Percentiles rank a stretch among this genome's conserved stretches.
Conservation (phyloP, 35 echinoderm and acorn worm genomes). For the Diadema setosum region DNA sequence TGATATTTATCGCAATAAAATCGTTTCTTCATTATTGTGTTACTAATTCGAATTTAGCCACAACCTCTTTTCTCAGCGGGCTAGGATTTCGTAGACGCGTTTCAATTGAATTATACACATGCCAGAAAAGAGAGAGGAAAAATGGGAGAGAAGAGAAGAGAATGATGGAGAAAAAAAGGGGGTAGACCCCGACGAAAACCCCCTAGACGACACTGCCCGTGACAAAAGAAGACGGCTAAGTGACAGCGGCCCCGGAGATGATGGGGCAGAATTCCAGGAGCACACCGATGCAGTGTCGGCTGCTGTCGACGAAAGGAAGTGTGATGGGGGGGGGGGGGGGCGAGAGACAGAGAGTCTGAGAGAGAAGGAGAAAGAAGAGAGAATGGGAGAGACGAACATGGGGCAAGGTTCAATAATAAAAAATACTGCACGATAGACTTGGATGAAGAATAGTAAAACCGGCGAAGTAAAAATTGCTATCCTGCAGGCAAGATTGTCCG, state of each 20-base stretch:
- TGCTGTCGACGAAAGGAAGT: background rate
- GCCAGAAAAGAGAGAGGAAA: background rate
- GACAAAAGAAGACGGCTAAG: background rate
- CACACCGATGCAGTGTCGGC: background rate
- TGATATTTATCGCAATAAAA: constrained; percentile 33
- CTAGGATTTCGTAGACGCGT: constrained; percentile 12
- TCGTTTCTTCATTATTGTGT: constrained; percentile 33
- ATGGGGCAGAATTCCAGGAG: background rate
- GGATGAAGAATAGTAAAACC: background rate
- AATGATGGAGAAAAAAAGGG: background rate
- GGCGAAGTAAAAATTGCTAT: background rate
- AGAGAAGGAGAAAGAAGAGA: background rate
- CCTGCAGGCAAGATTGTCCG: constrained; percentile 4
- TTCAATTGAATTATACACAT: background rate
- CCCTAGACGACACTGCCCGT: background rate
- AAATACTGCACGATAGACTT: no score
- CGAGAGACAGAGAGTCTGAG: background rate
- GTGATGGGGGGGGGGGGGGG: background rate
- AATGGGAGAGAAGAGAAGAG: background rate
- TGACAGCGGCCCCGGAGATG: background rate
- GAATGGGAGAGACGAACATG: background rate
- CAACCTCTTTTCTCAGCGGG: constrained; percentile 25
- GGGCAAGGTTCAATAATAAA: no score
- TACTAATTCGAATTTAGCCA: constrained; percentile 22
- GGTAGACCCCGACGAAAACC: background rate